phyloP scores from a whole-genome alignment of 1,140 invertebrate genomes.

The Carposina sasakii region DNA sequence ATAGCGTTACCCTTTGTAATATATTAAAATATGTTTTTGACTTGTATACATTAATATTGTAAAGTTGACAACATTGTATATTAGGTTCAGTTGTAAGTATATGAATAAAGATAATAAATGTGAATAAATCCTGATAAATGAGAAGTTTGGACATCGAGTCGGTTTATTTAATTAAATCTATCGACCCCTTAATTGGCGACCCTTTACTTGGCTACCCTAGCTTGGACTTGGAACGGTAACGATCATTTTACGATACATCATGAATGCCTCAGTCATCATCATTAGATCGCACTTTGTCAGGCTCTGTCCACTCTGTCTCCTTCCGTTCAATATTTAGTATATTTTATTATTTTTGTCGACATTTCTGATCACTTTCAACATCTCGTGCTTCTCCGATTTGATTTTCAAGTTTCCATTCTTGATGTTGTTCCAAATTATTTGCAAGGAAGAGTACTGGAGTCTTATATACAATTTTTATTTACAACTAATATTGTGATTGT shows the following conservation, averaged over 20 bases:
- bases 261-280: conserved; percentile 71
- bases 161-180: conserved; percentile 57
- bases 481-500: too few relatives aligned
- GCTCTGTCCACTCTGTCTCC: conserved; percentile 63
- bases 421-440: too few relatives aligned
- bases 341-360: conserved; percentile 40
- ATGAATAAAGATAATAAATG: conserved; percentile 64
- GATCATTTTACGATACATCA: conserved; percentile 66
- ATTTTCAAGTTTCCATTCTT: conserved; percentile 38
- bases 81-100: conserved; percentile 61
- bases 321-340: conserved; percentile 45
- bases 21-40: conserved; percentile 71
- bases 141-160: conserved; percentile 50
- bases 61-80: conserved; percentile 60
- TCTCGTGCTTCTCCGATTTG: conserved; percentile 51
- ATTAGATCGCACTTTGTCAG: conserved; percentile 62
- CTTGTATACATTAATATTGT: conserved; percentile 69
- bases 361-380: conserved; percentile 45
- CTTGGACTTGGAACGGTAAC: conserved; percentile 68
- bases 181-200: too few relatives aligned
- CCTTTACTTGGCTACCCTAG: conserved; percentile 59
- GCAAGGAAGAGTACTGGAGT: conserved; percentile 50
- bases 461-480: neutral
- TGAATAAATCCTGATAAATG: conserved; percentile 66
- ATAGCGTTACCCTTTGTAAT: conserved; percentile 64